Evolutionary conservation across 2,113 vertebrate species (phyloP), one percentile per base, ranked within the genome.

Genomic region (Microtus pennsylvanicus): DNA sequence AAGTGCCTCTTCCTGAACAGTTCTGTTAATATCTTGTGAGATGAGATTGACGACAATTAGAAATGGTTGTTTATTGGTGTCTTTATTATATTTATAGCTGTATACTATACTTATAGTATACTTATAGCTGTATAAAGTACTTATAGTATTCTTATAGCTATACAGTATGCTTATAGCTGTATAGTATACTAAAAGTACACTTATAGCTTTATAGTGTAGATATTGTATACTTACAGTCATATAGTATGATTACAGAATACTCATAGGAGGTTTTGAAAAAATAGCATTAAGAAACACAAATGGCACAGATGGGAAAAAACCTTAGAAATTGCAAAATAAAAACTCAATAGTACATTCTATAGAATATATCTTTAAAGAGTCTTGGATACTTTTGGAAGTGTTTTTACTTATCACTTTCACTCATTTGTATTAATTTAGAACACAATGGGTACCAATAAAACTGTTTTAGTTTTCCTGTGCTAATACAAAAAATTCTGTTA

Each of bases 401-500:
- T 33, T 87, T 96, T 94, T 28, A 11, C 26, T 55, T 83, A 94
- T 65, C 2, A 95, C 5, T 28, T 95, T 89, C 70, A 72, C 1
- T 45, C 11, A 85, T 96, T 95, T 97, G 14, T 58, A 58, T 95
- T 92, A 88, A 96, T 83, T 97, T 21, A 24, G 21, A 97, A 87
- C 55, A 94, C 95, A 95, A 28, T 88, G 26, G 7, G 80, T 76
- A 30, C 91, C 96, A 94, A 91, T 93, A 96, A 83, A 83, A 12
- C 76, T 45, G 80, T 80, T 89, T 35, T 19, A 67, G 35, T 96
- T 93, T 82, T 85, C 75, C 33, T 67, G n/a, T 75, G 91, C 87
- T 85, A 95, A 89, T 95, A 90, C 8, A 94, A 55, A 94, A 63
- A 97, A 9, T 89, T 97, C 28, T 85, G 87, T 97, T 97, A 94